Percentiles rank a stretch among this genome's conserved stretches.
These are phyloP conservation scores for Matsumyia berberina DNA, from an alignment of 2,888 invertebrate genomes.

Conservation along the genomic window DNA sequence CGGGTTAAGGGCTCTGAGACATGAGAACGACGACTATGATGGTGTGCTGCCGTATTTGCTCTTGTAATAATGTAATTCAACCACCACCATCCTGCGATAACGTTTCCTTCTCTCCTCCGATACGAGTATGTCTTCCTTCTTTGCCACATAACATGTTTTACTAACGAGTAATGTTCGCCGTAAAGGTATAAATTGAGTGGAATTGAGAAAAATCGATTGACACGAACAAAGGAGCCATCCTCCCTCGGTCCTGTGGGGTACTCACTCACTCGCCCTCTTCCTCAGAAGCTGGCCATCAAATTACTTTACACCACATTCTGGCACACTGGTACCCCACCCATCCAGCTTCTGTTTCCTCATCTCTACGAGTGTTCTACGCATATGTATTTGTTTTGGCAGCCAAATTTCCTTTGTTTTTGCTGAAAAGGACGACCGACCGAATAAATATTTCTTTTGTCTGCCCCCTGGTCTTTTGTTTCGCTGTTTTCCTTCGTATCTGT, in stretches of 20 bases:
- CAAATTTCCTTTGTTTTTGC: conserved; percentile 48
- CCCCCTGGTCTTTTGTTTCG: conserved; percentile 3
- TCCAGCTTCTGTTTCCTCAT: not conserved
- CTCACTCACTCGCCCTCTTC: not conserved
- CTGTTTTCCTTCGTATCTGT: conserved; percentile 1
- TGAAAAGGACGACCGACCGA: conserved; percentile 52
- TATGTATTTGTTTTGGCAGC: conserved; percentile 71
- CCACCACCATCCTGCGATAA: conserved; percentile 49
- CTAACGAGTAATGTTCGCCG: conserved; percentile 53
- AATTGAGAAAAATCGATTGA: conserved; percentile 74
- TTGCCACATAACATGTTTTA: conserved; percentile 40
- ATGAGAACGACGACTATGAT: conserved; percentile 13
- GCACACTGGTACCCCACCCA: not conserved
- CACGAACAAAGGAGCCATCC: conserved; percentile 57
- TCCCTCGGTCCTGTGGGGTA: conserved; percentile 12
- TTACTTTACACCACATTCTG: conserved; percentile 64
- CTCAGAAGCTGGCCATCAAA: conserved; percentile 56
- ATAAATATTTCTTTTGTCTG: conserved; percentile 63
- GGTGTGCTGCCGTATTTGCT: conserved; percentile 49
- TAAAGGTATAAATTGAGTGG: conserved; percentile 64
- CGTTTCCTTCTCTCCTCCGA: conserved; percentile 17
- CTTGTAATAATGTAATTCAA: conserved; percentile 62
- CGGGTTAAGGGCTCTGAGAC: conserved; percentile 46
- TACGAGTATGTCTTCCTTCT: not conserved
- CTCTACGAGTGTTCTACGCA: not conserved